Base-by-base conservation (phyloP, 1,140 invertebrate genomes). In the Dreissena polymorpha region DNA sequence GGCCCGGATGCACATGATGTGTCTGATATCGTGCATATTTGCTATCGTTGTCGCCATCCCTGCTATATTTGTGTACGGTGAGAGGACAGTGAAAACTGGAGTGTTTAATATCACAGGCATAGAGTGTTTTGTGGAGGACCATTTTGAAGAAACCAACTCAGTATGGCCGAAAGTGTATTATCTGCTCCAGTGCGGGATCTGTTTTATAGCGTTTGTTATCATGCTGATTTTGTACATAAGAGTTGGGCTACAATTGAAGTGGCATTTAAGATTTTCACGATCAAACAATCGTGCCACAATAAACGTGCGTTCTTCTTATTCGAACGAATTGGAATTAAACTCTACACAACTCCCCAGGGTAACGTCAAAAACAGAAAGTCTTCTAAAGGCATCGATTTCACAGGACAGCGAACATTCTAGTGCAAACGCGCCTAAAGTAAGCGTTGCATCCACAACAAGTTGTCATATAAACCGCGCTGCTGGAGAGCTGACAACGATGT, bases 401-500 rank as follows among this genome's bases (percentile, higher is more conserved):
- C 57, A 60, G 2, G 21, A 18, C 21, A 23, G 21, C 16, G 57
- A 23, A 60, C 16, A 18, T 3, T 60, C 2, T 23, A 60, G 57
- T n/a, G 16, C 21, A 12, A 2, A 60, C 12, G 21, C 57, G 57
- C 57, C 57, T 2, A 3, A 5, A n/a, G 57, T 3, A 23, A 60
- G 2, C 6, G 57, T 23, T 2, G 57, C 3, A 2, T 60, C 57
- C 57, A 6, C 16, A 2, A 23, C 3, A 18, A 23, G 16, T 60
- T n/a, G 57, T 23, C 57, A 23, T 2, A 23, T 60, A 60, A 12
- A 60, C 21, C 16, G 57, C 16, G 57, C 12, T 23, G 57, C 78
- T 0, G 49, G 50, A 25, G 69, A 73, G 23, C 64, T 83, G 12
- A 88, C 87, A 2, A 70, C 69, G 18, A 89, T 89, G 87, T 70